A percentile compares a stretch with the other conserved stretches of the same genome.
These are phyloP conservation scores for Drosophila buzzatii DNA, from an alignment of 2,888 invertebrate genomes.

Conservation along the genomic window DNA sequence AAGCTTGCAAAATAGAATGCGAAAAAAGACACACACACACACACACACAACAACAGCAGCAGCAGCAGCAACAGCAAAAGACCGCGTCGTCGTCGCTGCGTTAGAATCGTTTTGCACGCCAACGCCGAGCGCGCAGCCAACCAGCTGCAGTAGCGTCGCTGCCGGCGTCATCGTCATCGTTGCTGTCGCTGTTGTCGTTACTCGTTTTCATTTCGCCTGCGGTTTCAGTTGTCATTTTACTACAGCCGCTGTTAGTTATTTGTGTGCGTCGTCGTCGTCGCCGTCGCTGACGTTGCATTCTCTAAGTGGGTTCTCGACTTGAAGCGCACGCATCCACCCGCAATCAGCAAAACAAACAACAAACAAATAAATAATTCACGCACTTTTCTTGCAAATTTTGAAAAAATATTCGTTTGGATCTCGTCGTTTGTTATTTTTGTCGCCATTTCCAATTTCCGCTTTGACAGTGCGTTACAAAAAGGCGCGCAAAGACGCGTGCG, in stretches of 20 bases:
- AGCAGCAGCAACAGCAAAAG: slow-evolving; percentile 17
- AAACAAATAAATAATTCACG: slow-evolving; percentile 7
- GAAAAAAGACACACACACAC: slow-evolving; percentile 6
- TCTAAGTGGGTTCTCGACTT: slow-evolving; percentile 60
- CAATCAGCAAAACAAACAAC: slow-evolving; percentile 39
- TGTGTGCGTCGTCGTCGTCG: slow-evolving; percentile 71
- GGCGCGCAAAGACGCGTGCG: slow-evolving; percentile 44
- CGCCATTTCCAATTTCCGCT: slow-evolving; percentile 19
- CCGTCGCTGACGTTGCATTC: slow-evolving; percentile 67
- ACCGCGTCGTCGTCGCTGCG: slow-evolving; percentile 39
- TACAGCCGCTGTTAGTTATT: slow-evolving; percentile 78
- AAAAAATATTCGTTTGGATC: not conserved
- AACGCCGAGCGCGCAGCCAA: slow-evolving; percentile 46
- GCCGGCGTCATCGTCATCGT: slow-evolving; percentile 26
- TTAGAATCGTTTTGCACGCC: slow-evolving; percentile 52
- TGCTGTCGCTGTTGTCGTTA: slow-evolving; percentile 51
- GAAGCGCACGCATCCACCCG: slow-evolving; percentile 10
- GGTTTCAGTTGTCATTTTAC: slow-evolving; percentile 80
- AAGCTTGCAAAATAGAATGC: slow-evolving; percentile 61
- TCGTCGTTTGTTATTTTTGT: not conserved
- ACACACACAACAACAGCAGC: not conserved
- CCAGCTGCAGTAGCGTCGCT: slow-evolving; percentile 40
- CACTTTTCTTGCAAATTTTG: not conserved
- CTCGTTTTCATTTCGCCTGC: slow-evolving; percentile 77
- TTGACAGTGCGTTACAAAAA: slow-evolving; percentile 30